A percentile compares a stretch with the other conserved stretches of the same genome.
phyloP scores from a whole-genome alignment of 1,140 invertebrate species.

The Dendrolimus kikuchii region DNA sequence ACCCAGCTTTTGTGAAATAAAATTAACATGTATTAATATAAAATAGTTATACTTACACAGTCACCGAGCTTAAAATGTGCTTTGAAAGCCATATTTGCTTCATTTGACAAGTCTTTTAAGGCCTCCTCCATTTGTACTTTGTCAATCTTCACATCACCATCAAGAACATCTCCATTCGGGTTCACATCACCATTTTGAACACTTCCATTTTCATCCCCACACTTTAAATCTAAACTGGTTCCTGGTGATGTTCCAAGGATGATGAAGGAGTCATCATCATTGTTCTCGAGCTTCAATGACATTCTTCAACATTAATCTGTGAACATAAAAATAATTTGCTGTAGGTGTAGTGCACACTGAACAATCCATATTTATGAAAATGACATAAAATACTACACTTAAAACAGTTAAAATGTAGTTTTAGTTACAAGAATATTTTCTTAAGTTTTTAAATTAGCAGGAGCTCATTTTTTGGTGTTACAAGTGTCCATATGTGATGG shows the following conservation, averaged over 20 bases:
- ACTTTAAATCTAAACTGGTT: constrained; percentile 40
- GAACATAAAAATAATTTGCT: constrained; percentile 6
- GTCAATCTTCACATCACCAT: constrained; percentile 21
- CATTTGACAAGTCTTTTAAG: constrained; percentile 42
- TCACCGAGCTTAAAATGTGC: constrained; percentile 44
- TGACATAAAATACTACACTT: too few species aligned
- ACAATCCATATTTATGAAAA: neutral
- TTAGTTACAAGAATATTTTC: too few species aligned
- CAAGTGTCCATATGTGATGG: too few species aligned
- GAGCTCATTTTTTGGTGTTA: too few species aligned
- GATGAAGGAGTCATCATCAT: constrained; percentile 59
- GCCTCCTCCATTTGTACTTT: constrained; percentile 47
- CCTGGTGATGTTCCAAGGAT: constrained; percentile 55
- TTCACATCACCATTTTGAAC: too few species aligned
- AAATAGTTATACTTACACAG: constrained; percentile 37
- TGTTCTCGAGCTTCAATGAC: constrained; percentile 32
- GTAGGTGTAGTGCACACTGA: neutral
- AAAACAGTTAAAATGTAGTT: too few species aligned
- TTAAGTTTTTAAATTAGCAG: too few species aligned
- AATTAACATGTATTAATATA: neutral
- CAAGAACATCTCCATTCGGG: constrained; percentile 15
- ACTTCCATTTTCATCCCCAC: constrained; percentile 4
- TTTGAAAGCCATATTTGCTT: constrained; percentile 46
- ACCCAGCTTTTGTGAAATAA: too few species aligned
- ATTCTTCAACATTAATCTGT: constrained; percentile 38